Conservation (phyloP, 2,113 vertebrate species). For the Motacilla alba region DNA sequence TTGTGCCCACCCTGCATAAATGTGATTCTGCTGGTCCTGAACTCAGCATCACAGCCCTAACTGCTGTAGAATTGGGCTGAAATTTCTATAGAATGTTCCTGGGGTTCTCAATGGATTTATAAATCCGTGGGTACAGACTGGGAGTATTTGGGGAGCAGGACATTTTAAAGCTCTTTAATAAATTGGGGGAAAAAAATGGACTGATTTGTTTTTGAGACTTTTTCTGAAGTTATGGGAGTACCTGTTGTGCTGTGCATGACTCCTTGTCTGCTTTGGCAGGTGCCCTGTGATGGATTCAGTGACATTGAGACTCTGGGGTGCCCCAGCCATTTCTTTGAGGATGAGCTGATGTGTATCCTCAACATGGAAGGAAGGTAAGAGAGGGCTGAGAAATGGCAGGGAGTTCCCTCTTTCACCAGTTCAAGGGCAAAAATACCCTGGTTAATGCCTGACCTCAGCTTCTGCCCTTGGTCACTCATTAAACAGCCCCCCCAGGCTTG, state of each 20-base stretch:
- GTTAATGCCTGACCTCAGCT: not conserved
- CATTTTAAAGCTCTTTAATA: not conserved
- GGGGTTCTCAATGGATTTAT: not conserved
- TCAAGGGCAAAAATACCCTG: not conserved
- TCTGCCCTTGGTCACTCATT: not conserved
- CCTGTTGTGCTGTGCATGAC: not conserved
- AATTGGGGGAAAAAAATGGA: not conserved
- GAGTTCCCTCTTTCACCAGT: not conserved
- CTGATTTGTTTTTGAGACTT: not conserved
- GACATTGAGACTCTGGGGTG: slow-evolving; percentile 93
- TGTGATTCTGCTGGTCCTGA: not conserved
- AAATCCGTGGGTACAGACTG: not conserved
- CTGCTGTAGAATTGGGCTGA: not conserved
- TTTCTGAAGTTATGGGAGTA: not conserved
- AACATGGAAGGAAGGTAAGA: slow-evolving; percentile 90
- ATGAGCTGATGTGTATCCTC: slow-evolving; percentile 93
- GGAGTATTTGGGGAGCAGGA: not conserved
- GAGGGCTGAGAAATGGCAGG: not conserved
- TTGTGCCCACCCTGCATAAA: not conserved
- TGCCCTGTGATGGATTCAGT: slow-evolving; percentile 94
- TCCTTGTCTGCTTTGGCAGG: slow-evolving; percentile 72
- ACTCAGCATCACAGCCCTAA: not conserved
- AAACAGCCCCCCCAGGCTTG: not conserved
- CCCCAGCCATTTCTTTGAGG: slow-evolving; percentile 94
- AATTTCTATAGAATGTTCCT: not conserved